Conservation (phyloP, 2,888 invertebrate species). For the Andricus quercusramuli region DNA sequence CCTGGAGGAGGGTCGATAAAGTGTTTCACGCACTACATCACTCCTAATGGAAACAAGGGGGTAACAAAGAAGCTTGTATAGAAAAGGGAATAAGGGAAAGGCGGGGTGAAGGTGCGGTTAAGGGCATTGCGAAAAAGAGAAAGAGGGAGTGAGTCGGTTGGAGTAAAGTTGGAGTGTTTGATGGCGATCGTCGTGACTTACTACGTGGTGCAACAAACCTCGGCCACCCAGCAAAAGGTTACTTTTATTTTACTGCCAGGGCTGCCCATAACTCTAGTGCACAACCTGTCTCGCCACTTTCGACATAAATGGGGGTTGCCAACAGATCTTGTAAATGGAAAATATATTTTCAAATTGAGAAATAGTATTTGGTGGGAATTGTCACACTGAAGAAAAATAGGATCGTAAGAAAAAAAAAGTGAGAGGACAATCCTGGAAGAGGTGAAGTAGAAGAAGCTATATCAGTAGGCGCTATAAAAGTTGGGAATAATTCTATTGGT, state of each 20-base stretch:
- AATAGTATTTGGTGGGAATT: background rate
- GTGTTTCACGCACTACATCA: conserved; percentile 63
- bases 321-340: background rate
- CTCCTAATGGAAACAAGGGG: conserved; percentile 61
- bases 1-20: conserved; percentile 53
- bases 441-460: background rate
- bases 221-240: background rate
- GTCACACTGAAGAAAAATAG: background rate
- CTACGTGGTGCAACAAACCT: conserved; percentile 1
- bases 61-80: conserved; percentile 57
- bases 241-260: background rate
- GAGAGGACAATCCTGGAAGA: too few relatives aligned
- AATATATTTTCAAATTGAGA: background rate
- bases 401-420: too few relatives aligned
- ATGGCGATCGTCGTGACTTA: conserved; percentile 49
- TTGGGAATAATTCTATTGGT: too few relatives aligned
- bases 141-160: conserved; percentile 51
- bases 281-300: background rate
- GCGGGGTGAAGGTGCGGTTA: background rate
- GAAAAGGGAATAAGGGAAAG: conserved; percentile 50
- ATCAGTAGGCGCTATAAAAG: background rate
- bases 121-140: conserved; percentile 37
- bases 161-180: conserved; percentile 49
- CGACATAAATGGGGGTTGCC: background rate
- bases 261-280: background rate